Evolutionary conservation across 2,888 invertebrate genomes (phyloP).

Genomic region (Drosophila longiperda): DNA sequence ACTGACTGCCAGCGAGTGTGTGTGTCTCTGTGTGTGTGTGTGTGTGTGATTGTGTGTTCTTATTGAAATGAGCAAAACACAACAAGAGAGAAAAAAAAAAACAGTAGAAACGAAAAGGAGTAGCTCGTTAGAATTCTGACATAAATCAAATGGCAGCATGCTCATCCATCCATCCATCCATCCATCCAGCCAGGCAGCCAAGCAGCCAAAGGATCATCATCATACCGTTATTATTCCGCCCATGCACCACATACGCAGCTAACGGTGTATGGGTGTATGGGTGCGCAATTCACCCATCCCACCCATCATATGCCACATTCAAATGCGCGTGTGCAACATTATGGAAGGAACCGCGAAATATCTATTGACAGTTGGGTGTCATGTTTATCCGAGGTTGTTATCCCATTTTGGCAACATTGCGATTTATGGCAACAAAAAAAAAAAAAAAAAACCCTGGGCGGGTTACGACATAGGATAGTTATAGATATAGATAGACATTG

Average conservation of each 20-base stretch:
- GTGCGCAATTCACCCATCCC: conserved; percentile 22
- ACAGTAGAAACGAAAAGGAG: conserved; percentile 41
- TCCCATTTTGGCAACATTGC: conserved; percentile 83
- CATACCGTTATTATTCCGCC: conserved; percentile 19
- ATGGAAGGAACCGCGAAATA: conserved; percentile 85
- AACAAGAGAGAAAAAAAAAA: conserved; percentile 11
- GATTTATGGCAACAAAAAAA: conserved; percentile 74
- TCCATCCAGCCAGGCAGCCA: conserved; percentile 10
- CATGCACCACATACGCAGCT: conserved; percentile 23
- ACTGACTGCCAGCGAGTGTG: conserved; percentile 15
- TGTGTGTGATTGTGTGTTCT: conserved; percentile 7
- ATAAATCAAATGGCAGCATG: conserved; percentile 84
- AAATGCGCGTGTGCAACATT: conserved; percentile 75
- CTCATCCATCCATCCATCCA: conserved; percentile 65
- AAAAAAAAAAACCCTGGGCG: conserved; percentile 45
- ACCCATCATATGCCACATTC: conserved; percentile 26
- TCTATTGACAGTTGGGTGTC: conserved; percentile 86
- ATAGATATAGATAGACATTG: conserved; percentile 61
- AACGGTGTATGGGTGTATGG: conserved; percentile 12
- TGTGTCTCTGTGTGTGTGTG: background rate
- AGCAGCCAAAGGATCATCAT: conserved; percentile 15
- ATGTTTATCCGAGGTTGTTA: conserved; percentile 85
- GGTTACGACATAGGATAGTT: conserved; percentile 29
- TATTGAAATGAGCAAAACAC: conserved; percentile 50
- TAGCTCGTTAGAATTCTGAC: conserved; percentile 83